phyloP scores from a whole-genome alignment of 1,140 invertebrate genomes.

The Parapsyche elsis region DNA sequence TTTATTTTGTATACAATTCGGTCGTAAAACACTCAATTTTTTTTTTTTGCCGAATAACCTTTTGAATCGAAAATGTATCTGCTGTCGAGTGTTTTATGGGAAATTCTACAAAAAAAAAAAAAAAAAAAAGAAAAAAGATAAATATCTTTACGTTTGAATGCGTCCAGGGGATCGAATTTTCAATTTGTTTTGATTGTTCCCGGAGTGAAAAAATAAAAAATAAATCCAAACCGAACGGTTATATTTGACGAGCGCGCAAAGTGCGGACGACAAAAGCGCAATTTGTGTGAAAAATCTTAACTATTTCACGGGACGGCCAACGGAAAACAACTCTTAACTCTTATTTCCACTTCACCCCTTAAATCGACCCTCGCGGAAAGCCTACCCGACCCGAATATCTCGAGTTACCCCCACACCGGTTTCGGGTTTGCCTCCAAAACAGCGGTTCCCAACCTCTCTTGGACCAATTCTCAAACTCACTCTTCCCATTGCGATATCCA shows the following conservation, averaged over 20 bases:
- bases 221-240: neutral
- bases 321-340: constrained; percentile 10
- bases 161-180: neutral
- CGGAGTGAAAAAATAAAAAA: neutral
- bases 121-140: neutral
- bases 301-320: constrained; percentile 11
- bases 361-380: constrained; percentile 6
- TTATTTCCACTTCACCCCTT: constrained; percentile 1
- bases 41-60: too few relatives aligned
- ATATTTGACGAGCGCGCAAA: neutral
- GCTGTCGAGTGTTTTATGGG: too few relatives aligned
- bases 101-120: neutral
- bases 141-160: neutral
- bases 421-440: neutral
- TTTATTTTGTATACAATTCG: too few relatives aligned
- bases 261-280: constrained; percentile 1
- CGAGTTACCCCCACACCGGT: neutral
- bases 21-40: too few relatives aligned
- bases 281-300: constrained; percentile 36
- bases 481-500: too few relatives aligned
- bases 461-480: too few relatives aligned
- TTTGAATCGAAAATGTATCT: too few relatives aligned
- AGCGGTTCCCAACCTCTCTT: neutral
- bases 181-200: constrained; percentile 1
- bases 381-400: neutral